These are phyloP conservation scores for Drosophila pseudoobscura DNA, from an alignment of 1,140 invertebrate genomes.

Conservation along the genomic window DNA sequence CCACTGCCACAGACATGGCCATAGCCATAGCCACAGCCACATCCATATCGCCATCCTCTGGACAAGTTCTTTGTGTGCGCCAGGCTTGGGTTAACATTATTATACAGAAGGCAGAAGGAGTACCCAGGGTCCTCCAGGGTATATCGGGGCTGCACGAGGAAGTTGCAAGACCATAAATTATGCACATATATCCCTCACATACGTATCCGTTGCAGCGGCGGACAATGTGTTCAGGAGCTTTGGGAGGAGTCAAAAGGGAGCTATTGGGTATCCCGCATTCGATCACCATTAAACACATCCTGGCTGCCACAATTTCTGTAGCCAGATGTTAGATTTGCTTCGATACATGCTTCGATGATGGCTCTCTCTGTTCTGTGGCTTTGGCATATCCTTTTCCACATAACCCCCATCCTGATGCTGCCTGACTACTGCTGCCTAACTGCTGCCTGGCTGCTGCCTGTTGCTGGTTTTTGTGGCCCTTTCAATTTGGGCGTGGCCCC, in stretches of 20 bases:
- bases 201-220: not conserved
- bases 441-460: not conserved
- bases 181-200: slow-evolving; percentile 1
- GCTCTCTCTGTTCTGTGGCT: slow-evolving; percentile 2
- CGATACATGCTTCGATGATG: not conserved
- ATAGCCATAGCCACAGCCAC: not conserved
- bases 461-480: slow-evolving; percentile 20
- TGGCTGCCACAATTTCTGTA: slow-evolving; percentile 1
- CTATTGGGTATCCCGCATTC: slow-evolving; percentile 14
- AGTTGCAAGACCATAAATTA: slow-evolving; percentile 16
- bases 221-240: too few relatives aligned
- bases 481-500: slow-evolving; percentile 6
- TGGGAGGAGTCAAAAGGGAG: too few relatives aligned
- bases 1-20: not conserved
- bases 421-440: too few relatives aligned
- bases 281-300: slow-evolving; percentile 19
- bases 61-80: slow-evolving; percentile 7
- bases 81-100: slow-evolving; percentile 1
- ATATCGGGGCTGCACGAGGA: slow-evolving; percentile 1
- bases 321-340: not conserved
- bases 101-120: too few relatives aligned
- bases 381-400: not conserved
- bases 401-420: not conserved
- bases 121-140: too few relatives aligned
- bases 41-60: not conserved